phyloP scores from a whole-genome alignment of 1,140 invertebrate genomes.

The Tetramorium alpestre region DNA sequence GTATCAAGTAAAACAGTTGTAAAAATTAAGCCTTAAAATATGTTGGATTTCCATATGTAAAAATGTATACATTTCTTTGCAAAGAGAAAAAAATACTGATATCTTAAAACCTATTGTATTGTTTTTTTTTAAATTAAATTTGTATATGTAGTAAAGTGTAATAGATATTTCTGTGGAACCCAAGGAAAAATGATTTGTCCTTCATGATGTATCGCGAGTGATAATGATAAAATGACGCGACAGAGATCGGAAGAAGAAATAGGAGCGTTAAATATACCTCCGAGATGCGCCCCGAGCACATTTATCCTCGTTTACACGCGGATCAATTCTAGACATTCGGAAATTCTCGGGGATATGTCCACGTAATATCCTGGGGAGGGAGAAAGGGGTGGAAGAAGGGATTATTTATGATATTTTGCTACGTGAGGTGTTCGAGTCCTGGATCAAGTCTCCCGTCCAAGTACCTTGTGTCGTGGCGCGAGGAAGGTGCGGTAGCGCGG shows the following conservation, averaged over 20 bases:
- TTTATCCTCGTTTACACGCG: neutral
- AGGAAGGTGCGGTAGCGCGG: constrained; percentile 78
- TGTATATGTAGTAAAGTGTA: neutral
- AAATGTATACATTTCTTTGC: neutral
- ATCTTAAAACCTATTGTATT: neutral
- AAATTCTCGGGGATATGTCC: neutral
- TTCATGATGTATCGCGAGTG: neutral
- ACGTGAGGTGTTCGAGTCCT: neutral
- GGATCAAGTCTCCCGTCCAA: constrained; percentile 22
- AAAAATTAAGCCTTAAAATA: neutral
- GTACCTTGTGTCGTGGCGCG: constrained; percentile 80
- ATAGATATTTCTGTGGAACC: neutral
- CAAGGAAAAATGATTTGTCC: neutral
- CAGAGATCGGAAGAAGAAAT: neutral
- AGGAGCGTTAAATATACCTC: neutral
- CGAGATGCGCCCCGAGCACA: neutral
- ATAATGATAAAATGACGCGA: neutral
- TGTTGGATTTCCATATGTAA: neutral
- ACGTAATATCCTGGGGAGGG: neutral
- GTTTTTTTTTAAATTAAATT: neutral
- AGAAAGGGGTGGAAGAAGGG: neutral
- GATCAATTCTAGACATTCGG: neutral
- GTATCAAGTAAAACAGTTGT: neutral
- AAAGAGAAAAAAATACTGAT: neutral
- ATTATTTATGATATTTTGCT: constrained; percentile 1